phyloP scores from a whole-genome alignment of 2,113 vertebrate species.

The Vulpes vulpes region DNA sequence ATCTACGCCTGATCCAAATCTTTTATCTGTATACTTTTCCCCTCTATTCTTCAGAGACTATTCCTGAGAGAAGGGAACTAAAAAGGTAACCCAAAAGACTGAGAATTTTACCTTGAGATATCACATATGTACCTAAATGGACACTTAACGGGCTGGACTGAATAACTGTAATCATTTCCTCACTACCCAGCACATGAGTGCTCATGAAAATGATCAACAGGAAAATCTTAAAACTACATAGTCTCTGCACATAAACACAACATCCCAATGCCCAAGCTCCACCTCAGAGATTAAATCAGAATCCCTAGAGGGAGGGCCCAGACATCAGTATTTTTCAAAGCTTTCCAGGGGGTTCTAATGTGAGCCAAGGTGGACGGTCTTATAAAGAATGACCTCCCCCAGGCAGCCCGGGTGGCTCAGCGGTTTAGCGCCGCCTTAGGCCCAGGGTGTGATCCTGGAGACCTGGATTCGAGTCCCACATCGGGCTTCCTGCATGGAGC shows the following conservation, averaged over 20 bases:
- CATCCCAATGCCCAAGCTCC: background rate
- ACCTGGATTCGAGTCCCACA: too few species aligned
- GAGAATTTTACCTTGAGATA: background rate
- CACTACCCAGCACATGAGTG: background rate
- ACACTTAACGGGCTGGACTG: background rate
- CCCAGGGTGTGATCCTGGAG: too few species aligned
- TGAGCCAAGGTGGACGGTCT: background rate
- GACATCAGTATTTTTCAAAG: background rate
- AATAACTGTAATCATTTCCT: conserved; percentile 13
- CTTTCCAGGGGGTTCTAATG: background rate
- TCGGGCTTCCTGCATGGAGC: too few species aligned
- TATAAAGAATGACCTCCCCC: background rate
- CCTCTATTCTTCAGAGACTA: background rate
- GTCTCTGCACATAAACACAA: conserved; percentile 24
- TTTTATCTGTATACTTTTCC: background rate
- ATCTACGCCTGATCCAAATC: background rate
- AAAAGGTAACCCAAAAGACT: background rate
- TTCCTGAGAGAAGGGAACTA: background rate
- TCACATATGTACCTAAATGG: background rate
- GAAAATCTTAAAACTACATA: background rate
- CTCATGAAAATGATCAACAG: conserved; percentile 29
- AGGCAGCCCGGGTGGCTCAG: background rate
- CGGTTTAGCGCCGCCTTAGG: too few species aligned
- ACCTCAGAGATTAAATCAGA: background rate
- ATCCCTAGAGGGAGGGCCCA: background rate